Base-by-base conservation (phyloP, 2,113 vertebrate species). In the Calidris pugnax region DNA sequence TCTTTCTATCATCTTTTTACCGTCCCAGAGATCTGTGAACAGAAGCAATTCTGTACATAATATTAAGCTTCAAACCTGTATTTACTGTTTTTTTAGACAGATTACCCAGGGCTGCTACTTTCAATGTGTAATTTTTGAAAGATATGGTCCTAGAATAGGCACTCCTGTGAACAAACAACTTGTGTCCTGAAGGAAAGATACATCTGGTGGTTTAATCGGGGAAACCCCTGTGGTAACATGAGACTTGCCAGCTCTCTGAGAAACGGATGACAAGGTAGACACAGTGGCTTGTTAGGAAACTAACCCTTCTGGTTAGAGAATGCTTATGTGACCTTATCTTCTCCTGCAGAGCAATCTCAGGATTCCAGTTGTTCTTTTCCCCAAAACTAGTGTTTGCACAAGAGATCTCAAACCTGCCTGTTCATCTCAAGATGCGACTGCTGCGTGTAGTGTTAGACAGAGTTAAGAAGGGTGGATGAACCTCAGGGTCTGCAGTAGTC, bases 401-500 rank as follows among this genome's bases (percentile, higher is more conserved):
- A 68, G 23, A 24, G 18, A 5, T 72, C 5, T 1, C 32, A 82
- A 82, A 21, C 5, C 14, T 39, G 22, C 21, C 23, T 22, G 12
- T 50, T 50, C 22, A 12, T 35, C n/a, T 60, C 57, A 60, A 37
- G 59, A 37, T 37, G 23, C 37, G n/a, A 62, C 59, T 43, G 18
- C 18, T 57, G 56, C 19, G 7, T 8, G 4, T 22, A 48, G 51
- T 26, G 23, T 33, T 60, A 67, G 43, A 15, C 0, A 2, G 19
- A 76, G 41, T 30, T 37, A 41, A 37, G 35, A 41, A 64, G 45
- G 5, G 8, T 22, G 27, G 7, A 11, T 51, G 48, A 69, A 23
- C 32, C 57, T 67, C 33, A 8, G 11, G 9, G 1, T 30, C 24
- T 35, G 10, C 0, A 0, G 7, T 33, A 35, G 19, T 56, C 27